Evolutionary conservation across 1,140 invertebrate genomes (phyloP).

Genomic region (Hetaerina americana): DNA sequence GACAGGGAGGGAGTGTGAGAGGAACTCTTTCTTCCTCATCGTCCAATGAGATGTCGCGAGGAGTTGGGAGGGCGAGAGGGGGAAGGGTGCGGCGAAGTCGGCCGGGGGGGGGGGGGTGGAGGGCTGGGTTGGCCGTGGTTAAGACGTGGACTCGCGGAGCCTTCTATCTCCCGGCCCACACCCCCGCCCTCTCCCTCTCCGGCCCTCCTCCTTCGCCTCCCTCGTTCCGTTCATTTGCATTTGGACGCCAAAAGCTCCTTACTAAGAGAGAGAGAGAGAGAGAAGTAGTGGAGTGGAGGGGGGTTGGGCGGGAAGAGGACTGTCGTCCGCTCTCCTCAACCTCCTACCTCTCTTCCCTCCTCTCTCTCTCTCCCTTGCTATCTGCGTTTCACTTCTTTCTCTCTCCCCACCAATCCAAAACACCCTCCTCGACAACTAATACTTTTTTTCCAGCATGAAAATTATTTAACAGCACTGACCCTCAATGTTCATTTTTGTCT

Average conservation of each 20-base stretch:
- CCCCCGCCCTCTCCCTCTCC: constrained; percentile 5
- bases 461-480: no score
- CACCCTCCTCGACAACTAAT: no score
- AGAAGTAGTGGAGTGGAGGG: no score
- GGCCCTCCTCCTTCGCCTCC: neutral
- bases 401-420: no score
- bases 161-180: constrained; percentile 6
- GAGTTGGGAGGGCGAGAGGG: no score
- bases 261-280: no score
- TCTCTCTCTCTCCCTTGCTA: neutral
- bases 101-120: neutral
- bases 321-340: neutral
- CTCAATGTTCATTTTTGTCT: no score
- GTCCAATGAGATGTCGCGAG: neutral
- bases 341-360: neutral
- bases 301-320: no score
- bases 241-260: neutral
- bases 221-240: neutral
- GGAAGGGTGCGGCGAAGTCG: constrained; percentile 6
- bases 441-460: no score
- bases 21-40: neutral
- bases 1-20: no score
- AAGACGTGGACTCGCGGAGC: constrained; percentile 22
- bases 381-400: neutral
- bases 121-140: constrained; percentile 18